A percentile compares a stretch with the other conserved stretches of the same genome.
Conservation (phyloP, 1,140 invertebrate genomes). For the Sitobion miscanthi region DNA sequence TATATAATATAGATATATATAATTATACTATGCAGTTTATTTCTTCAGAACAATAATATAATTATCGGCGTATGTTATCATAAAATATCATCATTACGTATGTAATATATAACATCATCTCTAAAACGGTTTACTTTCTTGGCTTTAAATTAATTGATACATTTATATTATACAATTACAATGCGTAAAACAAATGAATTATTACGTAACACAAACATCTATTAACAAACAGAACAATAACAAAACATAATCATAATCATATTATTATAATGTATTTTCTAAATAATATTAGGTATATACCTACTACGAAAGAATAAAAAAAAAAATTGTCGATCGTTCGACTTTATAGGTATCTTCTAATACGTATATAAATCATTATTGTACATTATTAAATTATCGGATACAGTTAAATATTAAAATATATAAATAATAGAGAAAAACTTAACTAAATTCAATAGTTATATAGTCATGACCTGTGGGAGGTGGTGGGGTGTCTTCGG, state of each 20-base stretch:
- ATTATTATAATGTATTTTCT: slow-evolving; percentile 44
- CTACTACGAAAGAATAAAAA: not conserved
- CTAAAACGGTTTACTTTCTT: not conserved
- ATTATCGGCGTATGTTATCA: not conserved
- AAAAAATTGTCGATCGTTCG: not conserved
- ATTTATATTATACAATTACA: not conserved
- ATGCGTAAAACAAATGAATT: slow-evolving; percentile 40
- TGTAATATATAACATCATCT: not conserved
- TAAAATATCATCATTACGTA: not conserved
- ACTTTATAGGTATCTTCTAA: not conserved
- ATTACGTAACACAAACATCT: slow-evolving; percentile 36
- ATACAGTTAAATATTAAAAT: not conserved
- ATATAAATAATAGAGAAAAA: not conserved
- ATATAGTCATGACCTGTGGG: not conserved
- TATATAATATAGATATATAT: not conserved
- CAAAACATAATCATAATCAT: slow-evolving; percentile 44
- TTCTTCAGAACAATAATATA: not conserved
- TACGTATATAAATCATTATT: not conserved
- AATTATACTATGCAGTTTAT: not conserved
- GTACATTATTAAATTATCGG: not conserved
- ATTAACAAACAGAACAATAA: slow-evolving; percentile 54
- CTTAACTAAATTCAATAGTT: not conserved
- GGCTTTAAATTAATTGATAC: not conserved
- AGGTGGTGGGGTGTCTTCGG: not conserved
- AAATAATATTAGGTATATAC: not conserved